Conservation (phyloP, 2,888 invertebrate species). For the Nomada lathburiana region DNA sequence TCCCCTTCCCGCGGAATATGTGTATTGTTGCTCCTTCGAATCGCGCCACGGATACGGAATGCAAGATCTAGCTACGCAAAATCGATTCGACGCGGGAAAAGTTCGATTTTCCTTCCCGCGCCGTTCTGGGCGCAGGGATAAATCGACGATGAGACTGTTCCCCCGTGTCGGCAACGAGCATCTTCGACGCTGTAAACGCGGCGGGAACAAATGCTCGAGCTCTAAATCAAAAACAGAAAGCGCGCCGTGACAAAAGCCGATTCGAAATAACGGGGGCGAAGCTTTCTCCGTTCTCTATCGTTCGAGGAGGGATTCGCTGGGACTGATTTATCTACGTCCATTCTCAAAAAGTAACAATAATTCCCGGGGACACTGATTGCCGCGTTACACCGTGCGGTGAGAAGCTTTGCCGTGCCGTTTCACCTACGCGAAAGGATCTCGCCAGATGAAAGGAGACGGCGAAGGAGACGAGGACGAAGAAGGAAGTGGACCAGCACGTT, state of each 20-base stretch:
- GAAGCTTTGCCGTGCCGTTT: conserved; percentile 39
- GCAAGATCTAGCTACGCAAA: background rate
- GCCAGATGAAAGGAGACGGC: conserved; percentile 31
- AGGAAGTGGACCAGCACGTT: conserved; percentile 64
- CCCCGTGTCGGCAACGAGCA: no score
- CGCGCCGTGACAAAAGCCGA: conserved; percentile 6
- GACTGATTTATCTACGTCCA: conserved; percentile 45
- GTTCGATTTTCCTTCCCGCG: background rate
- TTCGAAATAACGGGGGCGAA: conserved; percentile 18
- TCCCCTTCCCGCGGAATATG: background rate
- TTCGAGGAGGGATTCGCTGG: conserved; percentile 44
- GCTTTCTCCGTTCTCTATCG: conserved; percentile 41
- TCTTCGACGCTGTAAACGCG: background rate
- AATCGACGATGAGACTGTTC: no score
- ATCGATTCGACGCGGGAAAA: background rate
- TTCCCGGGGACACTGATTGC: conserved; percentile 25
- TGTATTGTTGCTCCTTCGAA: conserved; percentile 13
- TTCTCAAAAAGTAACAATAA: conserved; percentile 36
- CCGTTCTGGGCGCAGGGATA: no score
- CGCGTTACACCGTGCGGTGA: conserved; percentile 24
- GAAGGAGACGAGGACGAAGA: conserved; percentile 15
- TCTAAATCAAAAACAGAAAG: conserved; percentile 7
- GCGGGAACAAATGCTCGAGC: background rate
- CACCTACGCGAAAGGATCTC: conserved; percentile 67
- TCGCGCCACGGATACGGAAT: conserved; percentile 7